Base-by-base conservation (phyloP, 2,797 vertebrate genomes). In the Euthynnus affinis region DNA sequence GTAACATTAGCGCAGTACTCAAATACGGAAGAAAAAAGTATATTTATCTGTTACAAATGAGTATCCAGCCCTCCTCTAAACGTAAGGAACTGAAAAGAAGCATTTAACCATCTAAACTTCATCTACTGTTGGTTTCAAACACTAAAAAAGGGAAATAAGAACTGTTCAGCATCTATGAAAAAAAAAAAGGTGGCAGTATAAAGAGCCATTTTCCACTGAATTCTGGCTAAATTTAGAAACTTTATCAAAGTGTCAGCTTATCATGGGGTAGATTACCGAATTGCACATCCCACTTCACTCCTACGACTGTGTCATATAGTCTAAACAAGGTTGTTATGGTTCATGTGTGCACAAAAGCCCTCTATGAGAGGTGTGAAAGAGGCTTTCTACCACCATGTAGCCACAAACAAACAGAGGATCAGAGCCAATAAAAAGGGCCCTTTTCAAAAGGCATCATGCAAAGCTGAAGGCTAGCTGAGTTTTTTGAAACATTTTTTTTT, bases 401-500 rank as follows among this genome's bases (percentile, higher is more conserved):
- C 76, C 81, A 83, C 90, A 92, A 90, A 86, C 91, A 92, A 90
- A 92, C 82, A 90, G 59, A 80, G 75, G 84, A 89, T 80, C 78
- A 82, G 53, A 48, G 69, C 68, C 63, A 49, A n/a, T 32, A 74
- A 80, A 73, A 65, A 48, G n/a, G 25, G 25, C 56, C 75, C 71
- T 87, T 87, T 72, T 29, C 74, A 63, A 74, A 52, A 10, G 48
- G 74, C 7, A 1, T 63, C 59, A 32, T 13, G 51, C 27, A 18
- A 57, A 64, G n/a, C 82, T 76, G 66, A 76, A 37, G 20, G 71
- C 42, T 44, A 5, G 61, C 63, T 51, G 12, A 3, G 18, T 52
- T 63, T 53, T 67, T 55, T 29, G 14, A 44, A 48, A 23, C 17
- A 10, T 32, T 57, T 76, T 32, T n/a, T n/a, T n/a, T n/a, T n/a